These are phyloP conservation scores for Drosophila kikkawai DNA, from an alignment of 1,140 invertebrate genomes.

Conservation along the genomic window DNA sequence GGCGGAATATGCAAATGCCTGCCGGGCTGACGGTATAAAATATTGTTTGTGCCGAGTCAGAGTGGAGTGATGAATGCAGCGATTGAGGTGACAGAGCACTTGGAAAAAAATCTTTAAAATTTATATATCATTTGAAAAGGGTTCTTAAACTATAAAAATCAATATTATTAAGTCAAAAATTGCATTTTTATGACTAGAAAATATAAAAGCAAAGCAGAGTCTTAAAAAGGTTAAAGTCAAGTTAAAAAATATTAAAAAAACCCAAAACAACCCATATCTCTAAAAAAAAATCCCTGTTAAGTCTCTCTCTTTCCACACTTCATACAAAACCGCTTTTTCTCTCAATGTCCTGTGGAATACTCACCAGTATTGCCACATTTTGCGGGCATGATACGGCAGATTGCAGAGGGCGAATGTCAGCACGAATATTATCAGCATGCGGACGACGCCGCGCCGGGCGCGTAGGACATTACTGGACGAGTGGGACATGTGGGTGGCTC, in stretches of 20 bases:
- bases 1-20: constrained; percentile 45
- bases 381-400: constrained; percentile 92
- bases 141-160: too few relatives aligned
- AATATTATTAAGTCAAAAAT: too few relatives aligned
- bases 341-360: constrained; percentile 3
- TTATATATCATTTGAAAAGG: too few relatives aligned
- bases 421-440: constrained; percentile 93
- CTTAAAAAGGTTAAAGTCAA: too few relatives aligned
- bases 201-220: too few relatives aligned
- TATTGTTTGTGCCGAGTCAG: constrained; percentile 22
- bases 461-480: constrained; percentile 89
- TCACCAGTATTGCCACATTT: constrained; percentile 91
- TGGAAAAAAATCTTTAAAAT: background rate
- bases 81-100: background rate
- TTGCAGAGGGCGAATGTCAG: constrained; percentile 94
- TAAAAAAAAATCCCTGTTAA: too few relatives aligned
- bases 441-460: constrained; percentile 89
- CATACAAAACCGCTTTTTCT: background rate
- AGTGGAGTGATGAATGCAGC: constrained; percentile 11
- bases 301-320: background rate
- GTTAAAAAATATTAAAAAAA: too few relatives aligned
- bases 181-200: too few relatives aligned
- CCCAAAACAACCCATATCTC: too few relatives aligned
- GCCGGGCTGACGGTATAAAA: constrained; percentile 26
- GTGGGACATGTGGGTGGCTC: constrained; percentile 86